These are phyloP conservation scores for Octopus sinensis DNA, from an alignment of 1,140 invertebrate genomes.

Conservation along the genomic window DNA sequence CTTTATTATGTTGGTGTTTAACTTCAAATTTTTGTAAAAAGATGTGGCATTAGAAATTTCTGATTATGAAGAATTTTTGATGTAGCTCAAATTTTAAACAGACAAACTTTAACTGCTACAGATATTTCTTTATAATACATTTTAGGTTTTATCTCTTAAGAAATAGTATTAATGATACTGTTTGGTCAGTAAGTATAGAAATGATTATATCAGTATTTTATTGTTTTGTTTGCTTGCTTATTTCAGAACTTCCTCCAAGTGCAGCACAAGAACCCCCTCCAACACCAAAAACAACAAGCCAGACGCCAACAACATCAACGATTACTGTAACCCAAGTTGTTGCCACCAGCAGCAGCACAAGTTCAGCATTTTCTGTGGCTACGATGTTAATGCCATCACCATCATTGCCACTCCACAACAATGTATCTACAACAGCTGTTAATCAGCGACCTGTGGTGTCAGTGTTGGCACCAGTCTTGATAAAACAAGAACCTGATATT, in stretches of 20 bases:
- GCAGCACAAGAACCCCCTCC: constrained; percentile 72
- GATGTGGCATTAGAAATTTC: too few relatives aligned
- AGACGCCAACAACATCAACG: constrained; percentile 29
- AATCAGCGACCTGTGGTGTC: constrained; percentile 8
- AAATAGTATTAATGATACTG: too few relatives aligned
- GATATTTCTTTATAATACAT: too few relatives aligned
- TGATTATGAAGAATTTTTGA: too few relatives aligned
- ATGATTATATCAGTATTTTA: constrained; percentile 3
- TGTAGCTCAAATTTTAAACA: too few relatives aligned
- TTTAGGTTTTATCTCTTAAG: too few relatives aligned
- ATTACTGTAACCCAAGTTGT: constrained; percentile 19
- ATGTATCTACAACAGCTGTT: not conserved
- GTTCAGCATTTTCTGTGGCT: constrained; percentile 14
- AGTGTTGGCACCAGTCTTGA: not conserved
- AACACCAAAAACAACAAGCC: constrained; percentile 64
- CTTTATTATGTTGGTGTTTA: too few relatives aligned
- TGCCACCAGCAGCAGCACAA: constrained; percentile 5
- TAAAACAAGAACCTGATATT: constrained; percentile 13
- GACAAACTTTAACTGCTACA: too few relatives aligned
- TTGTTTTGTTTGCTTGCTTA: constrained; percentile 23
- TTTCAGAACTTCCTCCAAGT: constrained; percentile 77
- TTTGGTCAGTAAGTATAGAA: too few relatives aligned
- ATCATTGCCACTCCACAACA: constrained; percentile 6
- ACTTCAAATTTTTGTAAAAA: too few relatives aligned
- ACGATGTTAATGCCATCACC: constrained; percentile 4